Conservation (phyloP, 1,140 invertebrate genomes). For the Anoplolepis gracilipes region DNA sequence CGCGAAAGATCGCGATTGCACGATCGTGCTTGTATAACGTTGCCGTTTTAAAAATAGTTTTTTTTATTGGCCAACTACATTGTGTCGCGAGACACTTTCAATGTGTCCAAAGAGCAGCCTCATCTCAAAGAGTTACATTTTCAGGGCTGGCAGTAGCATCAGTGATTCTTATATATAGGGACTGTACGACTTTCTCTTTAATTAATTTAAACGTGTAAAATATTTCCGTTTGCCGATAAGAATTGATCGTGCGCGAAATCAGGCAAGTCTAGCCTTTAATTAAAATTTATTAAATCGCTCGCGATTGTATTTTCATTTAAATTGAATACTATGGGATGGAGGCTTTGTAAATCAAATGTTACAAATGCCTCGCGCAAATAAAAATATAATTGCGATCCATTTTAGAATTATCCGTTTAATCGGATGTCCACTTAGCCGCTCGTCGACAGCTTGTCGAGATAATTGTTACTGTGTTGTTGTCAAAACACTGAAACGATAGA, state of each 20-base stretch:
- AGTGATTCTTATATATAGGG: not conserved
- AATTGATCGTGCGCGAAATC: not conserved
- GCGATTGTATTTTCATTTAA: conserved; percentile 30
- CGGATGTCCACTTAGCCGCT: not conserved
- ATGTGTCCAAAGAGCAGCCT: conserved; percentile 22
- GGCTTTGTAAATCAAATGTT: conserved; percentile 1
- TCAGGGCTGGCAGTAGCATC: not conserved
- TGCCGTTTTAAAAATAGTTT: conserved; percentile 47
- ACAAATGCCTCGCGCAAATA: not conserved
- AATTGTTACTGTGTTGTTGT: conserved; percentile 54
- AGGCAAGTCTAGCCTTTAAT: not conserved
- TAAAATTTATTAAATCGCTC: conserved; percentile 18
- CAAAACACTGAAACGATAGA: conserved; percentile 34
- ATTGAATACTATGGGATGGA: not conserved
- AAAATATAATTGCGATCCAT: conserved; percentile 47
- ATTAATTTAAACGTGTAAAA: not conserved
- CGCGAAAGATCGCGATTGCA: conserved; percentile 5
- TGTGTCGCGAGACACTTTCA: conserved; percentile 42
- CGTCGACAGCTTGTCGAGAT: not conserved
- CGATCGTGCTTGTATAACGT: conserved; percentile 31
- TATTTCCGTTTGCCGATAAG: not conserved
- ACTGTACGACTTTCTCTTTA: not conserved
- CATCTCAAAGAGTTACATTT: conserved; percentile 26
- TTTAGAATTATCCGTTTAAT: not conserved
- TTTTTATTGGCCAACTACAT: conserved; percentile 53